phyloP scores from a whole-genome alignment of 1,140 invertebrate genomes.

The Nomia melanderi region DNA sequence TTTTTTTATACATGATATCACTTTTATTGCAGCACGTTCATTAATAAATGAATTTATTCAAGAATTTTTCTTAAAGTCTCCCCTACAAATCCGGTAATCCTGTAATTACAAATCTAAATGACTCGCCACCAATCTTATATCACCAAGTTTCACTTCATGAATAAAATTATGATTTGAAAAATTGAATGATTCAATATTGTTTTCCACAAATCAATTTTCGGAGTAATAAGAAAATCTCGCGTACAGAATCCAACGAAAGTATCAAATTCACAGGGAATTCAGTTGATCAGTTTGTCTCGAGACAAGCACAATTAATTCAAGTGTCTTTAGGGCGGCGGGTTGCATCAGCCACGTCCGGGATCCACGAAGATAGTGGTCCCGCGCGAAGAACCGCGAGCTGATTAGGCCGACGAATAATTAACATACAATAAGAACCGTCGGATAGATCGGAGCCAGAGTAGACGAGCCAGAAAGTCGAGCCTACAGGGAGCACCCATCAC shows the following conservation, averaged over 20 bases:
- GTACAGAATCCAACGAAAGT: not conserved
- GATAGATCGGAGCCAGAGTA: slow-evolving; percentile 68
- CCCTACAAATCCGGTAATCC: too few species aligned
- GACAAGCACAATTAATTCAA: slow-evolving; percentile 55
- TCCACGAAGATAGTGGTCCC: slow-evolving; percentile 56
- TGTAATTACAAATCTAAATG: too few species aligned
- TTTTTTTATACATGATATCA: too few species aligned
- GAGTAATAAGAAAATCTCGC: too few species aligned
- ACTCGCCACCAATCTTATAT: too few species aligned
- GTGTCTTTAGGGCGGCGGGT: slow-evolving; percentile 46
- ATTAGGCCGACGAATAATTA: slow-evolving; percentile 72
- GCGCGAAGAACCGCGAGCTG: slow-evolving; percentile 55
- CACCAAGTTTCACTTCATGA: too few species aligned
- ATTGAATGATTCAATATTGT: too few species aligned
- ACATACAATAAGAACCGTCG: slow-evolving; percentile 78
- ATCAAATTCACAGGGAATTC: not conserved
- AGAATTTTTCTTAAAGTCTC: too few species aligned
- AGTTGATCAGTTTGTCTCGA: not conserved
- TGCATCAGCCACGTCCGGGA: slow-evolving; percentile 60
- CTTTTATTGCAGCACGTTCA: too few species aligned
- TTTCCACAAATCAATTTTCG: too few species aligned
- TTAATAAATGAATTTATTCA: too few species aligned
- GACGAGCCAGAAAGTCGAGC: slow-evolving; percentile 69
- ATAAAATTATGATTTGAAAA: too few species aligned
- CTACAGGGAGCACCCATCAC: slow-evolving; percentile 73